Conservation (phyloP, 2,888 invertebrate species). For the Linnaemya vulpina region DNA sequence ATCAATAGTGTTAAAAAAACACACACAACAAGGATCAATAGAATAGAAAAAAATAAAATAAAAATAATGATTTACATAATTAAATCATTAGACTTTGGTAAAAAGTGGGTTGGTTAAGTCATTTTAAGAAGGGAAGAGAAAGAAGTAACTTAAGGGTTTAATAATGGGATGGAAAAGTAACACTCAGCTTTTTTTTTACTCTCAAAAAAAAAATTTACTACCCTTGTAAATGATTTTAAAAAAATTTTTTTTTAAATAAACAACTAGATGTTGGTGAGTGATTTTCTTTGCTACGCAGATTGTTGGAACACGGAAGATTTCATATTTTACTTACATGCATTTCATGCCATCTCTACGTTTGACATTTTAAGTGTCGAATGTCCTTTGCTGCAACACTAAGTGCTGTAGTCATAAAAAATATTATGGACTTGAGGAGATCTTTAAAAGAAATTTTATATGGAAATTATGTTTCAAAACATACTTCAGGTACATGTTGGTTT, state of each 20-base stretch:
- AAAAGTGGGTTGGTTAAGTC: constrained; percentile 52
- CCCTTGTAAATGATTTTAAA: constrained; percentile 44
- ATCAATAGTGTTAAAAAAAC: constrained; percentile 43
- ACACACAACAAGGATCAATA: constrained; percentile 50
- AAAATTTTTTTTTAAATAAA: constrained; percentile 3
- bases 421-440: too few relatives aligned
- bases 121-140: constrained; percentile 3
- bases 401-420: too few relatives aligned
- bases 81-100: constrained; percentile 58
- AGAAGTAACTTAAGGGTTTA: constrained; percentile 17
- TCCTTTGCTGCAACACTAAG: too few relatives aligned
- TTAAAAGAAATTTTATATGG: too few relatives aligned
- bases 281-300: neutral
- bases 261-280: constrained; percentile 16
- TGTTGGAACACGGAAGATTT: neutral
- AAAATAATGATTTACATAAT: constrained; percentile 63
- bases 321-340: too few relatives aligned
- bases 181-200: neutral
- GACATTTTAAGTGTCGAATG: neutral
- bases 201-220: neutral
- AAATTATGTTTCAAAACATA: too few relatives aligned
- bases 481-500: too few relatives aligned
- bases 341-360: neutral
- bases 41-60: constrained; percentile 14
- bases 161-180: constrained; percentile 11